A percentile compares a stretch with the other conserved stretches of the same genome.
These are phyloP conservation scores for Azemiops feae DNA, from an alignment of 2,113 vertebrate species.

Conservation along the genomic window DNA sequence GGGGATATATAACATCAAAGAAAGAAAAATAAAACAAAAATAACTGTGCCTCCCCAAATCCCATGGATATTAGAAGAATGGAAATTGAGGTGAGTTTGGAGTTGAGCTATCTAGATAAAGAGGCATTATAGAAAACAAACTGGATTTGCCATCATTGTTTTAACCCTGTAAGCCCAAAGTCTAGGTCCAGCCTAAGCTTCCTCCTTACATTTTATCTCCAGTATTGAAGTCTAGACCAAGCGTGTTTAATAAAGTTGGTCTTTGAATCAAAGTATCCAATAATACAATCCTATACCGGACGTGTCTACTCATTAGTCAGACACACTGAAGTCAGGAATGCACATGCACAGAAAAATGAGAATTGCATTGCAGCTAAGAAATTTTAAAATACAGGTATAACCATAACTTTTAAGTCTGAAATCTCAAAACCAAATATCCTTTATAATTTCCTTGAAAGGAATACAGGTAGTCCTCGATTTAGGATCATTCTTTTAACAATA, in stretches of 20 bases:
- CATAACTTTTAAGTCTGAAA: background rate
- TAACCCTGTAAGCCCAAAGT: background rate
- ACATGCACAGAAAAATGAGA: background rate
- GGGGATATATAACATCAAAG: background rate
- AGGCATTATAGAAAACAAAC: background rate
- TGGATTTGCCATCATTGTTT: background rate
- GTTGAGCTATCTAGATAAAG: background rate
- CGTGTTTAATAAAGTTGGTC: background rate
- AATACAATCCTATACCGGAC: background rate
- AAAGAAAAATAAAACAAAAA: background rate
- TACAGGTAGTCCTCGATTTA: background rate
- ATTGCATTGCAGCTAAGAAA: background rate
- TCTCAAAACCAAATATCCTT: background rate
- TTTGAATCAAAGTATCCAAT: background rate
- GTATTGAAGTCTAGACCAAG: background rate
- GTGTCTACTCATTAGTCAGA: background rate
- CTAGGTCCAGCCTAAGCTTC: background rate
- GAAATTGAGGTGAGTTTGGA: background rate
- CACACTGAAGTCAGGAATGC: background rate
- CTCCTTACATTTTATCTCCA: background rate
- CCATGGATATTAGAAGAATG: background rate
- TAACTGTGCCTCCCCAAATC: background rate
- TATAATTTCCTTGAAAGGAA: background rate
- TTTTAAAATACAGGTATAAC: background rate
- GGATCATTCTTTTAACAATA: background rate